These are phyloP conservation scores for Drosophila novamexicana DNA, from an alignment of 1,140 invertebrate species.

Conservation along the genomic window DNA sequence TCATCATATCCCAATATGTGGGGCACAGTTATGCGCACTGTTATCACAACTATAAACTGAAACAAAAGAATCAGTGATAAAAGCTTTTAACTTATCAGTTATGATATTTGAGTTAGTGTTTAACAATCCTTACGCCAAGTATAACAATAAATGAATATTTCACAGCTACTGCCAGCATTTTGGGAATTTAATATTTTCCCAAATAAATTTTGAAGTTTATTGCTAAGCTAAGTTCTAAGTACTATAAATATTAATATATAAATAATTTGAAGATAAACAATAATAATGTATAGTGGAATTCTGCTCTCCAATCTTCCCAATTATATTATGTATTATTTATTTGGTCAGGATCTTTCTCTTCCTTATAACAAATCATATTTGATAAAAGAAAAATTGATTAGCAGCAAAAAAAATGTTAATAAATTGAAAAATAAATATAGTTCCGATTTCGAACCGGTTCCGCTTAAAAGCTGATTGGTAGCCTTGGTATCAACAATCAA, in stretches of 20 bases:
- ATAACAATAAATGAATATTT: neutral
- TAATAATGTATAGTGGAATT: too few species aligned
- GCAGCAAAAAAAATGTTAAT: too few species aligned
- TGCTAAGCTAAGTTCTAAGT: neutral
- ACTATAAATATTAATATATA: neutral
- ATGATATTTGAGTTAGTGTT: neutral
- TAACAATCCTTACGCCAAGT: slow-evolving; percentile 33
- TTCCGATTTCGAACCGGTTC: too few species aligned
- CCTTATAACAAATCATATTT: too few species aligned
- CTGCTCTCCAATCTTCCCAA: too few species aligned
- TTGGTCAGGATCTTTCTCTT: too few species aligned
- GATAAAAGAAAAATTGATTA: too few species aligned
- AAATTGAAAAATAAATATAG: too few species aligned
- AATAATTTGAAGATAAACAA: too few species aligned
- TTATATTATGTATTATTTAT: too few species aligned
- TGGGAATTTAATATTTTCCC: neutral
- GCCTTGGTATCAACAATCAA: neutral
- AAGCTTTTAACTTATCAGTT: neutral
- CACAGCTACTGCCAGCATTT: slow-evolving; percentile 11
- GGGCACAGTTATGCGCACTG: slow-evolving; percentile 26
- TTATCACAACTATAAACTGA: slow-evolving; percentile 36
- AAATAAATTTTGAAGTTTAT: neutral
- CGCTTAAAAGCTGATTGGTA: neutral
- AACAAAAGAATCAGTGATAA: neutral
- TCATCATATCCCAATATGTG: neutral